Base-by-base conservation (phyloP, 30 jellyfish, hydroid and myxozoan genomes). In the Aurelia coerulea region DNA sequence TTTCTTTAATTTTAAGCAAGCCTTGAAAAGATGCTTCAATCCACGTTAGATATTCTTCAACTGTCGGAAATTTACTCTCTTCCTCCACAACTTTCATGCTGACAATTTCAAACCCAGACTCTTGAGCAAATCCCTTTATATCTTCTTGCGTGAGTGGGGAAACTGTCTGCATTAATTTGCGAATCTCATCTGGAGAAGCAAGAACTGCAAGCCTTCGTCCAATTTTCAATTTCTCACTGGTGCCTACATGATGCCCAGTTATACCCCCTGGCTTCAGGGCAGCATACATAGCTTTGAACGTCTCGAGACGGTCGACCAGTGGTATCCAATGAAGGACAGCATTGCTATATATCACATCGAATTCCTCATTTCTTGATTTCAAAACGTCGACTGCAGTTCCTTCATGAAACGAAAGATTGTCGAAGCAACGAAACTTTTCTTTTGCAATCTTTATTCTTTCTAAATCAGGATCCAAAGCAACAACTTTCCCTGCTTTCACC, bases 271-370 rank as follows among this genome's bases (percentile, higher is more conserved):
- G 91, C 46, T 90, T 90, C 79, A 90, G 52, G 14, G 91, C 76
- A 3, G 41, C 23, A 75, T 42, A 11, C 37, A 90, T 81, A 15
- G 95, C 64, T 51, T 69, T 29, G 60, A 90, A 74, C 12, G 95
- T 90, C 10, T 53, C 39, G 37, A 73, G 17, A 60, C 87, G 77
- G 37, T 90, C 97, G 18, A 62, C 90, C 11, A 78, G 63, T 6
- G 95, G 92, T n/a, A 90, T 82, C 97, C 97, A 90, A 74, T 90
- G 97, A 34, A 90, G 64, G 23, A 80, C 97, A 18, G 67, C 87
- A 59, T 73, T 90, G 73, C 91, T 68, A 34, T 84, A 29, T 15
- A 83, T 33, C 15, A 41, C 65, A 82, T 90, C 97, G 75, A 64
- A 90, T 51, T 69, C 70, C 9, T 81, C 68, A 29, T 49, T 16